Evolutionary conservation across 1,140 invertebrate species (phyloP), one percentile per base, ranked within the genome.

Genomic region (Temnothorax longispinosus): DNA sequence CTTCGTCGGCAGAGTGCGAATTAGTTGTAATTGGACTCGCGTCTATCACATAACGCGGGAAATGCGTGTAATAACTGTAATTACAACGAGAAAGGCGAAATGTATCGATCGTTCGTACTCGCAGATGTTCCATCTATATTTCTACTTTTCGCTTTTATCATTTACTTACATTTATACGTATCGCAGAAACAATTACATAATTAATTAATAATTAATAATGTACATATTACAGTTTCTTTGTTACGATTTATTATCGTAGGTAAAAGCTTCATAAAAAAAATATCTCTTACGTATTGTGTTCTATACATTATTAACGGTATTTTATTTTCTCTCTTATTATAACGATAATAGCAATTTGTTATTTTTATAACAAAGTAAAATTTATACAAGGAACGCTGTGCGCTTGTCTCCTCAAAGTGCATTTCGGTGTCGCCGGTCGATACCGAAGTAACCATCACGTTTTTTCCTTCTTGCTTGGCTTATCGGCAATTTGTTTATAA

Each of bases 401-500:
- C 27, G 41, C 27, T 41, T 38, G 38, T 0, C 4, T 47, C 5
- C 13, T 8, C 54, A 75, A 84, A 75, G 44, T 75, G 69, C 54
- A 84, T 74, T 84, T 62, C 44, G 21, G 32, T 75, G 54, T 75
- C 56, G 38, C 56, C n/a, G 41, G 8, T 84, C 69, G 27, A 82
- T 50, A 38, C 18, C 41, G 41, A 84, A 62, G 56, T 84, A 84
- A 84, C 18, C 71, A 32, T 75, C 44, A 13, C 41, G 44, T 44
- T 75, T 44, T 75, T 62, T 74, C 32, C 54, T 60, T 50, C 67
- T 74, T 44, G 67, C 80, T 74, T 47, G 69, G 41, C 11, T 84
- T 84, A 74, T 84, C 54, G 54, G 13, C 54, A 54, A 84, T 62
- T 75, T 84, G 80, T 74, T 15, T 44, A 75, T 47, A 60, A 56